phyloP scores from a whole-genome alignment of 1,140 invertebrate genomes.

The Zophobas atratus region DNA sequence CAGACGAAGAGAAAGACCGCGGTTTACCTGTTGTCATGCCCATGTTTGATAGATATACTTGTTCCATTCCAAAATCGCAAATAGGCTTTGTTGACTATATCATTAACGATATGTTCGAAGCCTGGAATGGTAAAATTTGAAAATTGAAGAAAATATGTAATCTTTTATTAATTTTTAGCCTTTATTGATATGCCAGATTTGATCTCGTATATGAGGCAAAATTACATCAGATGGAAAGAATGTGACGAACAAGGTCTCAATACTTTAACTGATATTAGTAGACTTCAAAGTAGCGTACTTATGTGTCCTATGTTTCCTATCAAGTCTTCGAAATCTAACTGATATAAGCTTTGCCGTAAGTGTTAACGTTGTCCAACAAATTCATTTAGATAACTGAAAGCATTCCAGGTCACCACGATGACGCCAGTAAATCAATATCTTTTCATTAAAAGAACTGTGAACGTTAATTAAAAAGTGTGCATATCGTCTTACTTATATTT shows the following conservation, averaged over 20 bases:
- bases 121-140: conserved; percentile 89
- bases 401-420: conserved; percentile 63
- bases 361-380: neutral
- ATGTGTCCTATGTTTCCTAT: conserved; percentile 55
- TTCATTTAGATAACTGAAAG: no score
- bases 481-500: conserved; percentile 58
- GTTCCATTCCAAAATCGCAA: conserved; percentile 96
- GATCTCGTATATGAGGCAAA: conserved; percentile 85
- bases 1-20: conserved; percentile 91
- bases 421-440: conserved; percentile 62
- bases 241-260: conserved; percentile 81
- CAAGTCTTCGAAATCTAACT: conserved; percentile 59
- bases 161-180: conserved; percentile 73
- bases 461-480: conserved; percentile 57
- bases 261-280: conserved; percentile 78
- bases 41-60: conserved; percentile 92
- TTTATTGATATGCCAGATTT: conserved; percentile 95
- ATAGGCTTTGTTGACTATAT: conserved; percentile 98
- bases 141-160: conserved; percentile 20
- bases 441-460: conserved; percentile 61
- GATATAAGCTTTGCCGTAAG: conserved; percentile 61
- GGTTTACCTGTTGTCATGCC: conserved; percentile 96
- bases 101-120: conserved; percentile 97
- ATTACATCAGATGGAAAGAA: conserved; percentile 94
- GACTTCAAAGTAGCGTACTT: conserved; percentile 66